These are phyloP conservation scores for Papilio machaon DNA, from an alignment of 1,140 invertebrate species.

Conservation along the genomic window DNA sequence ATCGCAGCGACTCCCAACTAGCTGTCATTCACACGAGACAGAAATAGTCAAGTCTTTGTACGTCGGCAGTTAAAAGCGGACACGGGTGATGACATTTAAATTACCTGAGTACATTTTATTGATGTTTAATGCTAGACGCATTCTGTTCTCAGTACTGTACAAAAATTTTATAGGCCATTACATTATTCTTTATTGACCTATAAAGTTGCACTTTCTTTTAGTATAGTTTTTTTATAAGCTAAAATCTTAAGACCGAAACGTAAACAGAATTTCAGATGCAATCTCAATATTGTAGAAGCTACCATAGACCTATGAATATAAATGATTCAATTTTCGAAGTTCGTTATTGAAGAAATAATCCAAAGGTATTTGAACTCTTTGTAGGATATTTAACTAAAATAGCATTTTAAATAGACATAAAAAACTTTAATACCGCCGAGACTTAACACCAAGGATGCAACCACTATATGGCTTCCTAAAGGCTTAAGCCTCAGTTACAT, in stretches of 20 bases:
- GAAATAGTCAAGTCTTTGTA: slow-evolving; percentile 51
- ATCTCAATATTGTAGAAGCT: neutral
- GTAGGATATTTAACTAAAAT: slow-evolving; percentile 24
- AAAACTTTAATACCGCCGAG: slow-evolving; percentile 26
- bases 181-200: slow-evolving; percentile 27
- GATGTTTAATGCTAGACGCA: slow-evolving; percentile 26
- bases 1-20: slow-evolving; percentile 47
- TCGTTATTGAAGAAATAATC: neutral
- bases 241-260: neutral
- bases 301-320: slow-evolving; percentile 10
- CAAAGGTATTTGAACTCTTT: slow-evolving; percentile 18
- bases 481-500: slow-evolving; percentile 37
- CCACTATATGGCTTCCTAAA: slow-evolving; percentile 34
- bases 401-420: slow-evolving; percentile 36
- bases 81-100: slow-evolving; percentile 39
- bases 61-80: slow-evolving; percentile 40
- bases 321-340: neutral
- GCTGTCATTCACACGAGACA: slow-evolving; percentile 55
- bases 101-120: slow-evolving; percentile 35
- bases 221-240: slow-evolving; percentile 18
- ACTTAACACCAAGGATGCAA: slow-evolving; percentile 39
- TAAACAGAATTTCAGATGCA: neutral
- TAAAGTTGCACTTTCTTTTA: slow-evolving; percentile 22
- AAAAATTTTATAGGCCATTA: slow-evolving; percentile 24
- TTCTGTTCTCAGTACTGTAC: slow-evolving; percentile 16